A percentile compares a stretch with the other conserved stretches of the same genome.
Evolutionary conservation across 2,888 invertebrate genomes (phyloP).

Genomic region (Cryptophagus acutangulus): DNA sequence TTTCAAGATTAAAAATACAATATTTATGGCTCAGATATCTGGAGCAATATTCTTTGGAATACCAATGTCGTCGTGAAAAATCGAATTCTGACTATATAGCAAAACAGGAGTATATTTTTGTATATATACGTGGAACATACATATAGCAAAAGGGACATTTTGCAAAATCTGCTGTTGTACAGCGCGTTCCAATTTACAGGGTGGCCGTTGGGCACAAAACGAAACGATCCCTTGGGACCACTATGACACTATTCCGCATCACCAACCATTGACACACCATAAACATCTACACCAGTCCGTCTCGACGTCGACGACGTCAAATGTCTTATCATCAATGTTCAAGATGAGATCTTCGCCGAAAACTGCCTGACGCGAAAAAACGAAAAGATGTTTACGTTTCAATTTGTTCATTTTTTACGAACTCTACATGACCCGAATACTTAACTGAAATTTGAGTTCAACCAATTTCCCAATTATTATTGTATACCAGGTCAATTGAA

Average conservation of each 20-base stretch:
- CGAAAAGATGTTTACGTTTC: too few relatives aligned
- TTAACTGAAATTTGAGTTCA: too few relatives aligned
- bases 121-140: background rate
- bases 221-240: constrained; percentile 14
- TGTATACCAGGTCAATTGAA: too few relatives aligned
- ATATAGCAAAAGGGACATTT: constrained; percentile 1
- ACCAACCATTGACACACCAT: constrained; percentile 16
- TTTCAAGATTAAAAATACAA: constrained; percentile 26
- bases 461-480: too few relatives aligned
- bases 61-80: constrained; percentile 17
- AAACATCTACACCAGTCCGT: constrained; percentile 7
- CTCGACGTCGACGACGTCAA: constrained; percentile 7
- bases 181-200: constrained; percentile 16
- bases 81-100: constrained; percentile 9
- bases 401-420: too few relatives aligned
- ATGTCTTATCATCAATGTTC: too few relatives aligned
- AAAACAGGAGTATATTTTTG: background rate
- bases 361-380: too few relatives aligned
- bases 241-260: too few relatives aligned
- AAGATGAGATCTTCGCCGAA: too few relatives aligned
- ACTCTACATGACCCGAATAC: too few relatives aligned
- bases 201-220: constrained; percentile 11
- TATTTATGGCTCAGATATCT: constrained; percentile 21
- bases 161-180: constrained; percentile 5
- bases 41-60: constrained; percentile 14